Base-by-base conservation (phyloP, 2,113 vertebrate species). In the Trichomycterus rosablanca region DNA sequence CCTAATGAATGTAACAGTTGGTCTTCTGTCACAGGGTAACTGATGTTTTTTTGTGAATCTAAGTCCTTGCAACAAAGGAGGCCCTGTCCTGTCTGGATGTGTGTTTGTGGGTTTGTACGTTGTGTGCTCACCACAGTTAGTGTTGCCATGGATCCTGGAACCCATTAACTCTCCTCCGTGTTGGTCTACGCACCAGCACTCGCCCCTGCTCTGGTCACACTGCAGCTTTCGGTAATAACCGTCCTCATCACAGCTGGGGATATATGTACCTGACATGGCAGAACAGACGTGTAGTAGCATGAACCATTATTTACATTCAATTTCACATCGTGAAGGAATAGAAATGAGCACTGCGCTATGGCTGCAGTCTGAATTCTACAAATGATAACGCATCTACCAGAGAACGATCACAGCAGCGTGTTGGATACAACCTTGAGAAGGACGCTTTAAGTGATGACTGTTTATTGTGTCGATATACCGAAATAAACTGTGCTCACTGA, bases 121-220 rank as follows among this genome's bases (percentile, higher is more conserved):
- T 49, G 60, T 59, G 72, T 40, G 23, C 88, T 89, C 78, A 97
- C 95, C 93, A 4, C 93, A 98, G 71, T 95, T 89, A 0, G 93
- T 91, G 81, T 86, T 94, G 70, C 93, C 93, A 0, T 78, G 91
- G 40, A 82, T 86, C 35, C 93, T 87, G 15, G 92, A 93, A 55
- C 92, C 91, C 0, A 87, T 90, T 64, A 94, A 86, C 76, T 97
- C 92, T 4, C 81, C 79, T 49, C 95, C 95, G 2, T 93, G 88
- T 76, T 91, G 92, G 77, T 97, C 91, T 16, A 94, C 95, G 1
- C 95, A 97, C 95, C 95, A 97, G 77, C 95, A 97, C 75, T 97
- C 90, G 0, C 88, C 88, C 1, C 85, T 87, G 2, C 81, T 77
- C 14, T 85, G 83, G 77, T 97, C 91, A 23, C 95, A 97, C 80